Evolutionary conservation across 2,888 invertebrate genomes (phyloP).

Genomic region (Ametastegia equiseti): DNA sequence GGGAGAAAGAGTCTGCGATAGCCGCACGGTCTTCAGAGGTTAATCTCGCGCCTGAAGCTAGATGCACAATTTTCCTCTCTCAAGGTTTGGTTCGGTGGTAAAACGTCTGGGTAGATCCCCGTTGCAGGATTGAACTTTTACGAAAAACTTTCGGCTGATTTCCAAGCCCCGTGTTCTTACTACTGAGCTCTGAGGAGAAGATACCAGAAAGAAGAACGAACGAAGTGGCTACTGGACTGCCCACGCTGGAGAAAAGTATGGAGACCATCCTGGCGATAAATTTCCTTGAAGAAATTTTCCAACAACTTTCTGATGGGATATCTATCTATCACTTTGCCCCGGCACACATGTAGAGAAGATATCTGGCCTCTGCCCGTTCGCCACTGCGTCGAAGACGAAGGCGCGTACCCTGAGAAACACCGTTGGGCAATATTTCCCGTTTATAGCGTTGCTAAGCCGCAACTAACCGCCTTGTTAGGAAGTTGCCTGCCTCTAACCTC

Average conservation of each 20-base stretch:
- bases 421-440: slow-evolving; percentile 69
- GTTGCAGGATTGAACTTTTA: slow-evolving; percentile 17
- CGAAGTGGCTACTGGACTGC: too few species aligned
- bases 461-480: slow-evolving; percentile 75
- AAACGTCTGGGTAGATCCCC: slow-evolving; percentile 10
- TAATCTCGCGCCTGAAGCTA: slow-evolving; percentile 25
- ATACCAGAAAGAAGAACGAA: background rate
- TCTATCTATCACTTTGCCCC: background rate
- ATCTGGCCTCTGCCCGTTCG: background rate
- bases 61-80: background rate
- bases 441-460: slow-evolving; percentile 71
- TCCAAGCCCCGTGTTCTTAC: background rate
- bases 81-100: too few species aligned
- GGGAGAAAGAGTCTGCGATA: background rate
- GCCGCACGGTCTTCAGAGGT: background rate
- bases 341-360: background rate
- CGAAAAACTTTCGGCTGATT: background rate
- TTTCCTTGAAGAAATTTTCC: slow-evolving; percentile 4
- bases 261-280: background rate
- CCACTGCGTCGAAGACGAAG: slow-evolving; percentile 23
- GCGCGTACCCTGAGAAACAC: background rate
- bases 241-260: background rate
- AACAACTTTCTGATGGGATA: background rate
- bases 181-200: background rate
- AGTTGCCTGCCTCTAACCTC: slow-evolving; percentile 66